Evolutionary conservation across 2,888 invertebrate genomes (phyloP).

Genomic region (Nomada hirtipes): DNA sequence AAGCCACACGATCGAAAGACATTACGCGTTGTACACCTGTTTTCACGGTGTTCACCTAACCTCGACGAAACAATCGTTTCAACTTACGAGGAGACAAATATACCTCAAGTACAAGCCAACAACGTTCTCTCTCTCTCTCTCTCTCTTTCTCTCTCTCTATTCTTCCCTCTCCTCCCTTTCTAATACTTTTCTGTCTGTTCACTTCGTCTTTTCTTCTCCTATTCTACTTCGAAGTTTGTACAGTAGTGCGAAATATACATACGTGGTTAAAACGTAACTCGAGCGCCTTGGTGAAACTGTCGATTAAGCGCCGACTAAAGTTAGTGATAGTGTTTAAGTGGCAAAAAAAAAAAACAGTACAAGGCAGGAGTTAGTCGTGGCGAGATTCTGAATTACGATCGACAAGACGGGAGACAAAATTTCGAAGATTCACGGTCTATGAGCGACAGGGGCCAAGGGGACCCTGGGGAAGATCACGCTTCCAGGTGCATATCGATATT

Average conservation of each 20-base stretch:
- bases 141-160: slow-evolving; percentile 5
- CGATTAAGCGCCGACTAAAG: slow-evolving; percentile 42
- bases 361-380: slow-evolving; percentile 20
- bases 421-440: slow-evolving; percentile 81
- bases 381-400: slow-evolving; percentile 50
- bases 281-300: slow-evolving; percentile 14
- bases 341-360: not conserved
- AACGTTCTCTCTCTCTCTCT: slow-evolving; percentile 10
- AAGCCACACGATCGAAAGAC: slow-evolving; percentile 17
- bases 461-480: slow-evolving; percentile 83
- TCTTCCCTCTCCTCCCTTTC: slow-evolving; percentile 24
- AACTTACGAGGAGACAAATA: slow-evolving; percentile 44
- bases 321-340: slow-evolving; percentile 40
- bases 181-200: slow-evolving; percentile 24
- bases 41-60: slow-evolving; percentile 50
- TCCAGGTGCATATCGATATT: slow-evolving; percentile 77
- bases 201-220: slow-evolving; percentile 23
- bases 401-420: slow-evolving; percentile 69
- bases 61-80: slow-evolving; percentile 49
- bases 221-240: slow-evolving; percentile 30
- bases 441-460: slow-evolving; percentile 83
- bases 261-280: slow-evolving; percentile 41
- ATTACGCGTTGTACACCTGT: slow-evolving; percentile 4
- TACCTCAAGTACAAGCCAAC: slow-evolving; percentile 36
- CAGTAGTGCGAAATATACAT: slow-evolving; percentile 39